Evolutionary conservation across 2,797 vertebrate genomes (phyloP), one percentile per base, ranked within the genome.

Genomic region (Phoeniculus purpureus): DNA sequence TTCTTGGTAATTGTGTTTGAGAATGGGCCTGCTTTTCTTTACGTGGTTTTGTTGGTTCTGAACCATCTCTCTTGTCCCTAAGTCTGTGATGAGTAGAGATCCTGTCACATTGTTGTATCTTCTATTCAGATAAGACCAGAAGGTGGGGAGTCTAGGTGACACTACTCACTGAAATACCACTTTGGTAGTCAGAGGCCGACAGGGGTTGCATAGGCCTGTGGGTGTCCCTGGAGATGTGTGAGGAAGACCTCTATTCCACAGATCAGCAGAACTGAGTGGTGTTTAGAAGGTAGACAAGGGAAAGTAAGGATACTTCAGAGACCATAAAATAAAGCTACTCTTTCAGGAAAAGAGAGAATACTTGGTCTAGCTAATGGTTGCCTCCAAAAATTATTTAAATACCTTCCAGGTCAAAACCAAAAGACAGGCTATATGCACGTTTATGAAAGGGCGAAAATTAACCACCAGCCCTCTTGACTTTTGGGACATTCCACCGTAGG

Each of bases 371-470:
- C 66, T 8, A 5, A 51, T 89, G 61, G 47, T 58, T 91, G 62
- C 27, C 37, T 92, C 81, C 88, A 65, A 90, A 95, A 93, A 80
- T 82, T 48, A 51, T 92, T 91, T 18, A 94, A 91, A 73, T 91
- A 70, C 78, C 15, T 34, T 55, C 48, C 0, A 1, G 89, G 68
- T 88, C 16, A 55, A 72, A 84, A 90, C 4, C 61, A 92, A 85
- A 81, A 91, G 73, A 12, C 50, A 29, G 74, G 34, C 67, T 81
- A 77, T 81, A 81, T 59, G 65, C 29, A n/a, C 74, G 52, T 80
- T 78, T 94, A 77, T 47, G 32, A 27, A 40, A 71, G 71, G 51
- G 51, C 65, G 51, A 77, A 80, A 77, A 70, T 50, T 8, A 82
- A 59, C 75, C 50, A 67, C 13, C 26, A 71, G 52, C 15, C 67